phyloP scores from a whole-genome alignment of 2,888 invertebrate species.

The Meliscaeva auricollis region DNA sequence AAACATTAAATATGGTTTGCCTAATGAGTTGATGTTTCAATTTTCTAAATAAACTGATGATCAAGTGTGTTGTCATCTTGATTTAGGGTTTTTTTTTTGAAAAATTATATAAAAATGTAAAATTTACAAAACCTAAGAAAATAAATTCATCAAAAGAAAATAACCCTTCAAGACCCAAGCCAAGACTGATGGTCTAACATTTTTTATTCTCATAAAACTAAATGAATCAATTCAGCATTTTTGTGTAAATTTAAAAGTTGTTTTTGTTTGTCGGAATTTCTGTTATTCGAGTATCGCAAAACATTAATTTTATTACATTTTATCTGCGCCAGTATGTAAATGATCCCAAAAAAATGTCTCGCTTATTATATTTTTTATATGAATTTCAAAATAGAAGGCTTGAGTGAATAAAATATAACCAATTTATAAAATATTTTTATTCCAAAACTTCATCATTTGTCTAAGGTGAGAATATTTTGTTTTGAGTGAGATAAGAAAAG shows the following conservation, averaged over 20 bases:
- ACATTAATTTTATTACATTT: slow-evolving; percentile 74
- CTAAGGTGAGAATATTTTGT: slow-evolving; percentile 57
- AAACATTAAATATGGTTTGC: too few relatives aligned
- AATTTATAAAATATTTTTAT: slow-evolving; percentile 9
- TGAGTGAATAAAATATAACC: slow-evolving; percentile 36
- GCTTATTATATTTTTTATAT: slow-evolving; percentile 11
- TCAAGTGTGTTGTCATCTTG: too few relatives aligned
- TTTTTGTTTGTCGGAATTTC: slow-evolving; percentile 38
- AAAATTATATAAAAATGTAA: neutral
- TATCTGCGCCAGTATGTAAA: slow-evolving; percentile 74
- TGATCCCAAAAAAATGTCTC: slow-evolving; percentile 14
- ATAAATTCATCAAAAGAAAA: slow-evolving; percentile 13
- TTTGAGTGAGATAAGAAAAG: slow-evolving; percentile 45
- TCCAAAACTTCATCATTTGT: slow-evolving; percentile 26
- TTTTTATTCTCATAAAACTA: slow-evolving; percentile 41
- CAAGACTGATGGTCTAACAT: slow-evolving; percentile 49
- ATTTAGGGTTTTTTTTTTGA: too few relatives aligned
- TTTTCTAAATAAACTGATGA: too few relatives aligned
- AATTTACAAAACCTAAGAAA: neutral
- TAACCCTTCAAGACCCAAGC: neutral
- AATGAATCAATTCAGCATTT: slow-evolving; percentile 71
- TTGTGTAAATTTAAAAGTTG: slow-evolving; percentile 31
- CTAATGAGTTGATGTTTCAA: too few relatives aligned
- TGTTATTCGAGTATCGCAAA: slow-evolving; percentile 60
- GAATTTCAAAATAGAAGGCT: slow-evolving; percentile 32